Evolutionary conservation across 2,113 vertebrate species (phyloP).

Genomic region (Prochilodus magdalenae): DNA sequence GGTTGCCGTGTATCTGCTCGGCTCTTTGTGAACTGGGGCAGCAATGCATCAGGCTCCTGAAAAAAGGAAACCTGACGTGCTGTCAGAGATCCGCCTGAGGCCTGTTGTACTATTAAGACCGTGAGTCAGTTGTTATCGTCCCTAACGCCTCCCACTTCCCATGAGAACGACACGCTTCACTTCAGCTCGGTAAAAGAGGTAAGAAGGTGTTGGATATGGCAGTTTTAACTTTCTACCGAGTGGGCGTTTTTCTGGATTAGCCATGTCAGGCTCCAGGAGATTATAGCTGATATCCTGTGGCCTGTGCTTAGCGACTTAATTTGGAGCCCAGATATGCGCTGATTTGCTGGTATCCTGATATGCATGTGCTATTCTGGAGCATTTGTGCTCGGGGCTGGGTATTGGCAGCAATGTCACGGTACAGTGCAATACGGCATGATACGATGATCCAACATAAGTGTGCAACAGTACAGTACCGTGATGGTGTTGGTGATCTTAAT

Average conservation of each 20-base stretch:
- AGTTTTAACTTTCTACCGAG: not conserved
- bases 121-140: constrained; percentile 3
- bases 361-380: not conserved
- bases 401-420: no score
- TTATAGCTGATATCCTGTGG: not conserved
- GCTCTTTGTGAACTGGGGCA: not conserved
- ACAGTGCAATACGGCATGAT: no score
- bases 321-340: not conserved
- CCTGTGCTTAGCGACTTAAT: not conserved
- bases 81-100: constrained; percentile 6
- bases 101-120: not conserved
- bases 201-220: not conserved
- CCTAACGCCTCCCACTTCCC: not conserved
- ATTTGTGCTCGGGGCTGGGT: no score
- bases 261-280: not conserved
- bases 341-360: not conserved
- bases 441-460: no score
- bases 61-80: not conserved
- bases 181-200: not conserved
- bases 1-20: not conserved
- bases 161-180: not conserved
- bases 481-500: no score
- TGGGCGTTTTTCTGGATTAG: not conserved
- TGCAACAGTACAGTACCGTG: no score
- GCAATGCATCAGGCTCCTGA: not conserved